Conservation (phyloP, 2,888 invertebrate genomes). For the Drosophila tripunctata region DNA sequence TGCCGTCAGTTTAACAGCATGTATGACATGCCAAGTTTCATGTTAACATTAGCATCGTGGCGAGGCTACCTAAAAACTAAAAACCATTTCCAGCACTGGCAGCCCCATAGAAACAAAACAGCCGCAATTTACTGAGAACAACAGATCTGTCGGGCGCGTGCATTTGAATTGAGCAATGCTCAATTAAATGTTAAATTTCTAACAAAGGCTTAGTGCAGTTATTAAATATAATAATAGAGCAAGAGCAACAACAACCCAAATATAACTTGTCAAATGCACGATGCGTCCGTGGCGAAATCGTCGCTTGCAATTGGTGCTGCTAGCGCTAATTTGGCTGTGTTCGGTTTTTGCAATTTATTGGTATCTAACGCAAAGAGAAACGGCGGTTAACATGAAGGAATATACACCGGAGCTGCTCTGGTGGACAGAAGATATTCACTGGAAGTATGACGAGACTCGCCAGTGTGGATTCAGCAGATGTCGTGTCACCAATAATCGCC, state of each 20-base stretch:
- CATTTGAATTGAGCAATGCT: constrained; percentile 30
- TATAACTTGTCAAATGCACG: neutral
- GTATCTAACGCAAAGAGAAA: neutral
- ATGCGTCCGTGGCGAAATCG: constrained; percentile 46
- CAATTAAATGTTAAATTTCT: neutral
- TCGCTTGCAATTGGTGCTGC: neutral
- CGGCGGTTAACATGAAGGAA: neutral
- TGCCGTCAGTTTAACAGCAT: neutral
- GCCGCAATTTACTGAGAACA: constrained; percentile 1
- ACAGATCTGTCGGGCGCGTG: constrained; percentile 23
- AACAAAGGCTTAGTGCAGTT: neutral
- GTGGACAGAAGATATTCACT: constrained; percentile 52
- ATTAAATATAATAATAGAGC: neutral
- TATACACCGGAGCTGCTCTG: constrained; percentile 44
- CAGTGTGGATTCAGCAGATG: constrained; percentile 45
- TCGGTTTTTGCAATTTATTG: constrained; percentile 19
- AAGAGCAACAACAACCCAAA: neutral
- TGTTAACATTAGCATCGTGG: neutral
- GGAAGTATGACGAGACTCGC: constrained; percentile 48
- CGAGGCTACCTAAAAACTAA: neutral
- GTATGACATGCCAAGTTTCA: neutral
- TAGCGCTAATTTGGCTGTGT: constrained; percentile 43
- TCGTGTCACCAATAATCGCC: constrained; percentile 53
- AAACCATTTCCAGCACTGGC: constrained; percentile 34
- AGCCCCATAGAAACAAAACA: constrained; percentile 5